Evolutionary conservation across 2,113 vertebrate genomes (phyloP).

Genomic region (Hippocampus mohnikei): DNA sequence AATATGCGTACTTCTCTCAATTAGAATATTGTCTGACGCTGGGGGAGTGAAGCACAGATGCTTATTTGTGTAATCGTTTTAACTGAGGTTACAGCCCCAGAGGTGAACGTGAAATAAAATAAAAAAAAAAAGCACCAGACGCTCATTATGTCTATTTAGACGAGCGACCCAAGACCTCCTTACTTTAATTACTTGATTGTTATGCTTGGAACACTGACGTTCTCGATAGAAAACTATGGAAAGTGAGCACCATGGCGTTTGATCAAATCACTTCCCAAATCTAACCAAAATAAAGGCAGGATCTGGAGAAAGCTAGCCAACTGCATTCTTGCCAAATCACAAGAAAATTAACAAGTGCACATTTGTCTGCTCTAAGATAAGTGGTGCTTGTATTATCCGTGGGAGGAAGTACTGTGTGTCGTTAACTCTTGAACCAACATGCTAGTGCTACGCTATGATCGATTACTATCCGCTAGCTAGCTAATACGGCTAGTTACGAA

Average conservation of each 20-base stretch:
- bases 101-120: conserved; percentile 31
- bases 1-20: conserved; percentile 55
- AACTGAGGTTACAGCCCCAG: conserved; percentile 35
- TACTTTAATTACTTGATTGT: conserved; percentile 2
- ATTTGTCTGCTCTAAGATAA: no score
- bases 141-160: conserved; percentile 13
- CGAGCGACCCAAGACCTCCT: conserved; percentile 2
- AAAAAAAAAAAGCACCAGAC: conserved; percentile 13
- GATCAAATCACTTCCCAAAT: neutral
- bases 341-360: no score
- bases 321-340: no score
- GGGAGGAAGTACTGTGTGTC: no score
- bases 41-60: conserved; percentile 44
- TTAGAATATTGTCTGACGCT: conserved; percentile 43
- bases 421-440: no score
- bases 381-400: no score
- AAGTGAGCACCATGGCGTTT: neutral
- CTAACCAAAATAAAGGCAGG: no score
- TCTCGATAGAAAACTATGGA: no score
- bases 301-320: no score
- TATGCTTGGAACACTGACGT: neutral
- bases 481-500: no score
- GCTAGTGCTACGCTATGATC: no score
- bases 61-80: conserved; percentile 54
- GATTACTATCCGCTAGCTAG: no score